Conservation (phyloP, 2,797 vertebrate species). For the Denticeps clupeoides region DNA sequence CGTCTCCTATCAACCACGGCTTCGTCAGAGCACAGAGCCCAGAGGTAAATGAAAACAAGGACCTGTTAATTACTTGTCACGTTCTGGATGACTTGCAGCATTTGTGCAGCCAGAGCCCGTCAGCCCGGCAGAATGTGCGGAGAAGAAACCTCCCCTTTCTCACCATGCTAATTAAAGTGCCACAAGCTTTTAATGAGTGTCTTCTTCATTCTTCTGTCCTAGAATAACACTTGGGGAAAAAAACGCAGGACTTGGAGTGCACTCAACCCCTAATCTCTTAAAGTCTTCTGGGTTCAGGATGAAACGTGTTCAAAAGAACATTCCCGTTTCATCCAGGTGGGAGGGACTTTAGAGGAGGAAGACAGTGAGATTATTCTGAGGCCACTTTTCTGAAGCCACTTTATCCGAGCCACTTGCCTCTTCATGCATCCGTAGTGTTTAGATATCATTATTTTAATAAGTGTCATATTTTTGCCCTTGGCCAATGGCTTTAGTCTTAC, state of each 20-base stretch:
- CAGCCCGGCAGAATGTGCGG: neutral
- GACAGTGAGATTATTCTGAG: no score
- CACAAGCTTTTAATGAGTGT: conserved; percentile 4
- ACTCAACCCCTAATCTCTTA: no score
- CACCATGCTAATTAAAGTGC: neutral
- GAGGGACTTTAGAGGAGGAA: no score
- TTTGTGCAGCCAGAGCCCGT: conserved; percentile 10
- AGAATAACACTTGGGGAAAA: neutral
- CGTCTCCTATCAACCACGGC: conserved; percentile 19
- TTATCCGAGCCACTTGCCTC: no score
- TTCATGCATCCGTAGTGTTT: no score
- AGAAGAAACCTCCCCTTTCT: neutral
- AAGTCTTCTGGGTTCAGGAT: no score
- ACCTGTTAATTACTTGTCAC: conserved; percentile 36
- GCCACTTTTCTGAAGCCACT: no score
- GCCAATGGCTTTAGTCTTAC: no score
- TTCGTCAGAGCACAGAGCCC: conserved; percentile 20
- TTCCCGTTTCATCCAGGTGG: no score
- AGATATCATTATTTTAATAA: no score
- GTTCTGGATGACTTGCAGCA: conserved; percentile 18
- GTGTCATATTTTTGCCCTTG: no score
- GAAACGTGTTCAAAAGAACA: no score
- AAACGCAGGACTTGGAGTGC: neutral
- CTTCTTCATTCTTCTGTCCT: neutral
- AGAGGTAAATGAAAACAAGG: conserved; percentile 20